Conservation (phyloP, 2,113 vertebrate species). For the Vidua macroura region DNA sequence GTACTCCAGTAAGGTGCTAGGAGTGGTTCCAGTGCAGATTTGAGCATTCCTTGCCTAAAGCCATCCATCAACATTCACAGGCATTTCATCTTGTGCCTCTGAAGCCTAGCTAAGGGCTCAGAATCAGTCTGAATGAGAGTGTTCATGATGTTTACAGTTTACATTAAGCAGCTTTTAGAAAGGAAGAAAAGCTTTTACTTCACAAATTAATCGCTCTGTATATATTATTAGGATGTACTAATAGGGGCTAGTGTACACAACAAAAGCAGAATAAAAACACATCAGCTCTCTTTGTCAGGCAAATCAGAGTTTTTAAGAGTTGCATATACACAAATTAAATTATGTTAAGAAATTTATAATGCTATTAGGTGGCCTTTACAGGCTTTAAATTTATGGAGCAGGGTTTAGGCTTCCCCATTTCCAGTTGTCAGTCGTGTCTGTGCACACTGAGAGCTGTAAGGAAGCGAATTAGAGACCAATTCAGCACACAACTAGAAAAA, state of each 20-base stretch:
- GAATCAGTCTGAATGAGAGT: neutral
- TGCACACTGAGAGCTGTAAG: neutral
- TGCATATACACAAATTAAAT: slow-evolving; percentile 35
- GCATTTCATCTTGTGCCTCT: neutral
- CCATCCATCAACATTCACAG: neutral
- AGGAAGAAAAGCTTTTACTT: slow-evolving; percentile 55
- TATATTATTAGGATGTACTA: slow-evolving; percentile 35
- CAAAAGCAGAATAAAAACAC: slow-evolving; percentile 42
- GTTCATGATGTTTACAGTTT: slow-evolving; percentile 49
- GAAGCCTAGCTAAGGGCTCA: neutral
- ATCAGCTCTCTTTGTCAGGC: slow-evolving; percentile 25
- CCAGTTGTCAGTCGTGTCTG: neutral
- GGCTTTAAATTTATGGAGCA: slow-evolving; percentile 13
- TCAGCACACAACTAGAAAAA: neutral
- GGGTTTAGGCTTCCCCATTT: neutral
- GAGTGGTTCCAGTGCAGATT: neutral
- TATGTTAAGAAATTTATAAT: slow-evolving; percentile 28
- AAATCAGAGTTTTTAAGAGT: slow-evolving; percentile 49
- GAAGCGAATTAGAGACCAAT: neutral
- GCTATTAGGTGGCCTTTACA: slow-evolving; percentile 35
- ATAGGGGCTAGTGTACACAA: slow-evolving; percentile 38
- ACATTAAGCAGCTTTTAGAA: slow-evolving; percentile 52
- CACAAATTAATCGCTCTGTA: slow-evolving; percentile 31
- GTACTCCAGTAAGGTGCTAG: neutral
- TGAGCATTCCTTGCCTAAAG: neutral